Evolutionary conservation across 2,888 invertebrate genomes (phyloP), one percentile per base, ranked within the genome.

Genomic region (Glyphotaelius pellucidus): DNA sequence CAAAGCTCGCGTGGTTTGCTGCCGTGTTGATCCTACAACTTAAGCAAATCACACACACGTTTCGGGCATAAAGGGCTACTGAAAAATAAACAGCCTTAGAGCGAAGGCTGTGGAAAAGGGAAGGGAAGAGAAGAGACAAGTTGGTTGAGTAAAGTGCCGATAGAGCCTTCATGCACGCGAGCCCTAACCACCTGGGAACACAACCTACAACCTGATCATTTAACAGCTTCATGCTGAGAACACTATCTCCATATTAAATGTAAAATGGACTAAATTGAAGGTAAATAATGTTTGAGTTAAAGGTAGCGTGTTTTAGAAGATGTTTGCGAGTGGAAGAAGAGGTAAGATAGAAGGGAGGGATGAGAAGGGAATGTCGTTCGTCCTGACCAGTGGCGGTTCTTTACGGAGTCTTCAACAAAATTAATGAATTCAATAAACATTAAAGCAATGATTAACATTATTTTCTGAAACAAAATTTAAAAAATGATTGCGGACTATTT

Each of bases 211-310:
- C 25, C 25, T n/a, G 67, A 67, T 67, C 25, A n/a, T 67, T 67
- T 67, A 67, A 67, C 67, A 67, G 67, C 67, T 67, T 67, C 67
- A 67, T 67, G 67, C 67, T 67, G 67, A 67, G 67, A 67, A 67
- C 67, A 67, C 67, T 67, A 67, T 67, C 67, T 67, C 67, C 67
- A 67, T 67, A 67, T 67, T 67, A 67, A 67, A 67, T 67, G 67
- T 67, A 67, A 67, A 67, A 67, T n/a, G 67, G 67, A 67, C 67
- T 67, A 67, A 67, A 67, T 67, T 67, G 67, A 25, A 25, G 67
- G 67, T 67, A 67, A 67, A 67, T 5, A 67, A 67, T 67, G 67
- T 67, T 5, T 2, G 25, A 67, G 67, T 25, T 67, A n/a, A 25
- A 25, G 67, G 67, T 67, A 67, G 67, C 67, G 67, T 67, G 67